These are phyloP conservation scores for Circaetus cinerascens DNA, from an alignment of 2,113 vertebrate species.

Conservation along the genomic window DNA sequence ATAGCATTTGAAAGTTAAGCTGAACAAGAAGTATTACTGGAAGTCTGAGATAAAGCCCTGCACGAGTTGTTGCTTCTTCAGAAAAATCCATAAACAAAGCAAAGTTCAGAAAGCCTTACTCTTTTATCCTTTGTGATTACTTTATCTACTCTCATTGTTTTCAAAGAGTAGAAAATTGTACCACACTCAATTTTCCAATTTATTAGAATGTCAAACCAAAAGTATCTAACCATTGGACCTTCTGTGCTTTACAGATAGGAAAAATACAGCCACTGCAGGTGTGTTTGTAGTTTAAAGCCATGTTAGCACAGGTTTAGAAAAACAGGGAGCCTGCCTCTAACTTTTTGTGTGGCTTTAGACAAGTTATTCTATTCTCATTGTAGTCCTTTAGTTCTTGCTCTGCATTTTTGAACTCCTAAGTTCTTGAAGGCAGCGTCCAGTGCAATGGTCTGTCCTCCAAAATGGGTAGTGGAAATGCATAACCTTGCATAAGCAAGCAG, in stretches of 20 bases:
- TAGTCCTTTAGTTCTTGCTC: background rate
- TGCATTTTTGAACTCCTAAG: background rate
- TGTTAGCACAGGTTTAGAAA: background rate
- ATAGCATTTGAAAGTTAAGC: background rate
- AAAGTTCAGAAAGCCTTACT: background rate
- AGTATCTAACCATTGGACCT: background rate
- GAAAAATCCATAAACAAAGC: background rate
- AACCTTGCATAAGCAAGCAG: background rate
- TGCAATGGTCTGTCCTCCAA: background rate
- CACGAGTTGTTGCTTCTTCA: background rate
- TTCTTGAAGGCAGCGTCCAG: background rate
- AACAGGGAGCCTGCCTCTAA: background rate
- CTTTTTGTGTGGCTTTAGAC: background rate
- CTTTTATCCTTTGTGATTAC: background rate
- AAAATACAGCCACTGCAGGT: background rate
- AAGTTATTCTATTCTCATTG: background rate
- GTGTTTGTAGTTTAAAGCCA: background rate
- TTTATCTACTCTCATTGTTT: background rate
- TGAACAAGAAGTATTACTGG: background rate
- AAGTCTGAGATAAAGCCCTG: background rate
- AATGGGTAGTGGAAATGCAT: accelerated
- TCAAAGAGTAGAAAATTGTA: background rate
- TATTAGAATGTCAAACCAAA: background rate
- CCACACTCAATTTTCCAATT: background rate
- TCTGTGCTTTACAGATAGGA: background rate